Percentiles rank a stretch among this genome's conserved stretches.
phyloP scores from a whole-genome alignment of 2,113 vertebrate species.

The Electrona antarctica region DNA sequence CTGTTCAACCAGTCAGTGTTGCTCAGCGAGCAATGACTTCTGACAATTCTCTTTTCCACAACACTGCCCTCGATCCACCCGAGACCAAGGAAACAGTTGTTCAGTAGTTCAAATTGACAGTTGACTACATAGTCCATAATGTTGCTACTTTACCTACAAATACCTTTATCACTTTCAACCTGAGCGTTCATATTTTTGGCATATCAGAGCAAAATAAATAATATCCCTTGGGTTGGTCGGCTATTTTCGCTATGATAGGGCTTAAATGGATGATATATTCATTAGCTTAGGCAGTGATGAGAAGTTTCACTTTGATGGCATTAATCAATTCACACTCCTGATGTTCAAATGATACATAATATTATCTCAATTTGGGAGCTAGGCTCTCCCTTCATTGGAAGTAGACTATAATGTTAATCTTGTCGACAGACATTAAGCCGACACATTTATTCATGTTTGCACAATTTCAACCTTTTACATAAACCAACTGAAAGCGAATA shows the following conservation, averaged over 20 bases:
- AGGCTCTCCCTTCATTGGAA: constrained; percentile 26
- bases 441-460: constrained; percentile 13
- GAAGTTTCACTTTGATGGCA: constrained; percentile 16
- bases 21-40: not conserved
- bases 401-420: constrained; percentile 25
- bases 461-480: not conserved
- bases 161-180: not conserved
- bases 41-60: constrained; percentile 9
- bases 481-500: constrained; percentile 18
- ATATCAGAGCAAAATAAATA: too few species aligned
- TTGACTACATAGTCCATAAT: constrained; percentile 16
- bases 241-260: not conserved
- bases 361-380: constrained; percentile 19
- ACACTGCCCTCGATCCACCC: not conserved
- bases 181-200: too few species aligned
- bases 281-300: constrained; percentile 13
- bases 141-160: constrained; percentile 32
- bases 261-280: constrained; percentile 23
- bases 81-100: not conserved
- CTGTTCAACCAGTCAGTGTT: not conserved
- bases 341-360: constrained; percentile 19
- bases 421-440: not conserved
- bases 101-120: constrained; percentile 19
- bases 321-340: constrained; percentile 20
- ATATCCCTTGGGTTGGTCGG: too few species aligned